A percentile compares a stretch with the other conserved stretches of the same genome.
These are phyloP conservation scores for Erebia epiphron DNA, from an alignment of 2,888 invertebrate species.

Conservation along the genomic window DNA sequence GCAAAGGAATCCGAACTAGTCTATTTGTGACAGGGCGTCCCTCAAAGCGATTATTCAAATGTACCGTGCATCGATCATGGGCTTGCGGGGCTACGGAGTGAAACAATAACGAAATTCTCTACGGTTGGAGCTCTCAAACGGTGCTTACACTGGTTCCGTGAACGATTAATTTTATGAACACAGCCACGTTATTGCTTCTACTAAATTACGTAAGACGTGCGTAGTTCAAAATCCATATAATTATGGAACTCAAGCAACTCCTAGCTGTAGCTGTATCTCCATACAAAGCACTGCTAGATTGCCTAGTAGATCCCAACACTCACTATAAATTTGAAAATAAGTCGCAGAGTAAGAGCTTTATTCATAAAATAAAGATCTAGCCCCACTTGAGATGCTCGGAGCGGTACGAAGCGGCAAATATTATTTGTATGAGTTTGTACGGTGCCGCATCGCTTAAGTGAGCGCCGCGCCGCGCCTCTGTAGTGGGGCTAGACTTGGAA, in stretches of 20 bases:
- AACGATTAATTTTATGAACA: constrained; percentile 6
- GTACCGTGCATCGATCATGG: constrained; percentile 21
- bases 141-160: constrained; percentile 7
- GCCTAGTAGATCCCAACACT: too few species aligned
- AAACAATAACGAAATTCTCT: constrained; percentile 25
- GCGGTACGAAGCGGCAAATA: too few species aligned
- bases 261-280: background rate
- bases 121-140: constrained; percentile 7
- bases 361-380: too few species aligned
- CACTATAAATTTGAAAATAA: too few species aligned
- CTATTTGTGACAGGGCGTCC: constrained; percentile 23
- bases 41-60: constrained; percentile 29
- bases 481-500: too few species aligned
- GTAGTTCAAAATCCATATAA: background rate
- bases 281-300: background rate
- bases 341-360: too few species aligned
- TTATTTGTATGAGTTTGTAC: too few species aligned
- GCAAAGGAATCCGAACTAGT: constrained; percentile 23
- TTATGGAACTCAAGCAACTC: background rate
- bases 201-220: background rate
- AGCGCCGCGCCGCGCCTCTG: too few species aligned
- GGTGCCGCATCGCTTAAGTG: too few species aligned
- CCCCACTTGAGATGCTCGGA: too few species aligned
- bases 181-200: constrained; percentile 47
- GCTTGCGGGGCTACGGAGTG: constrained; percentile 13